phyloP scores from a whole-genome alignment of 2,888 invertebrate genomes.

The Drosophila hamatofila region DNA sequence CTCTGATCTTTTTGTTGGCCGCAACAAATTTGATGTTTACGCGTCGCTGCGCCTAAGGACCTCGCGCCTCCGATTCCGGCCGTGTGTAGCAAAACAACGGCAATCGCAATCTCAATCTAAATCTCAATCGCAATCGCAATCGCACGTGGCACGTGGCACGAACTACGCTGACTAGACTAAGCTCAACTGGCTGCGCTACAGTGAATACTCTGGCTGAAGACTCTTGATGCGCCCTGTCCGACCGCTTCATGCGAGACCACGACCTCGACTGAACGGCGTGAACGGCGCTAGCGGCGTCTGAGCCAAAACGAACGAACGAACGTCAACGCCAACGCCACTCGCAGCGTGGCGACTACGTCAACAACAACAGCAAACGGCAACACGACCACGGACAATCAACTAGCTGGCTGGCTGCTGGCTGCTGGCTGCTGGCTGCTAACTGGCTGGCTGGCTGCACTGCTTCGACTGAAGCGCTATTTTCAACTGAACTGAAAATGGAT shows the following conservation, averaged over 20 bases:
- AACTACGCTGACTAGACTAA: slow-evolving; percentile 24
- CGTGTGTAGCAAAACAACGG: slow-evolving; percentile 11
- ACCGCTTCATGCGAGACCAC: slow-evolving; percentile 70
- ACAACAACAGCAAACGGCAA: slow-evolving; percentile 28
- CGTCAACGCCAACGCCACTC: slow-evolving; percentile 17
- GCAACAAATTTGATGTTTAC: slow-evolving; percentile 31
- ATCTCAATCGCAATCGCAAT: slow-evolving; percentile 10
- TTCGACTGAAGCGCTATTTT: slow-evolving; percentile 46
- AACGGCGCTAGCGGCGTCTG: slow-evolving; percentile 1
- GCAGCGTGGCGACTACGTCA: slow-evolving; percentile 28
- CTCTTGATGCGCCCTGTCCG: slow-evolving; percentile 47
- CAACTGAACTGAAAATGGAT: slow-evolving; percentile 25
- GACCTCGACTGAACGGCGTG: slow-evolving; percentile 62
- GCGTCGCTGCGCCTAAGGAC: slow-evolving; percentile 31
- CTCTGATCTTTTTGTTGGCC: slow-evolving; percentile 34
- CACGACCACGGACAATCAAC: slow-evolving; percentile 60
- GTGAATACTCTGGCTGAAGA: neutral
- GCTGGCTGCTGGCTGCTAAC: slow-evolving; percentile 28
- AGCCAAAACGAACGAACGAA: slow-evolving; percentile 28
- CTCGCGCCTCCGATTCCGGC: slow-evolving; percentile 21
- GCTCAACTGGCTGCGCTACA: slow-evolving; percentile 14
- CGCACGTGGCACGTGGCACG: slow-evolving; percentile 40
- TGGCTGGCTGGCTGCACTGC: slow-evolving; percentile 55
- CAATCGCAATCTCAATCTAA: neutral
- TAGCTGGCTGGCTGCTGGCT: slow-evolving; percentile 35